Percentiles rank a stretch among this genome's conserved stretches.
phyloP scores from a whole-genome alignment of 1,140 invertebrate species.

The Polyergus mexicanus region DNA sequence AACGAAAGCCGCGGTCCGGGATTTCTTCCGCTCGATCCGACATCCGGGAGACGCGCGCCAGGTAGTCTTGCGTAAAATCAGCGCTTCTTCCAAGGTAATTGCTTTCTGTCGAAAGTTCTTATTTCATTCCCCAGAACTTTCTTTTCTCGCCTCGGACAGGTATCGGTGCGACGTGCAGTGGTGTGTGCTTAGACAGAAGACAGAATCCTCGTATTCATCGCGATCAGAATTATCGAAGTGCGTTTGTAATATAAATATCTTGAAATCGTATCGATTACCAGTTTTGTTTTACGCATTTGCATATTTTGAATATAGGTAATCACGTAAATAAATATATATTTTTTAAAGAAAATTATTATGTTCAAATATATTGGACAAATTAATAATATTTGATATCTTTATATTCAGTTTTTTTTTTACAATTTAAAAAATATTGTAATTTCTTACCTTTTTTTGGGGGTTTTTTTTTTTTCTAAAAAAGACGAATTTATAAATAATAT shows the following conservation, averaged over 20 bases:
- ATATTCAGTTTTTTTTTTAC: no score
- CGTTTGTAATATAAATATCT: background rate
- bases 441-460: no score
- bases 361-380: no score
- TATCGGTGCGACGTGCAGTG: constrained; percentile 19
- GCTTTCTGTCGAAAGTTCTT: constrained; percentile 55
- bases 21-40: constrained; percentile 25
- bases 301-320: no score
- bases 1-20: background rate
- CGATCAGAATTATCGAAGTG: background rate
- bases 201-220: background rate
- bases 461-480: background rate
- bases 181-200: constrained; percentile 6
- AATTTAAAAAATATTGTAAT: no score
- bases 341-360: constrained; percentile 26
- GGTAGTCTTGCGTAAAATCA: constrained; percentile 60
- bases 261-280: background rate
- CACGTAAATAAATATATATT: no score
- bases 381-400: no score
- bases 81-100: constrained; percentile 47
- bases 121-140: background rate
- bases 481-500: background rate
- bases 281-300: no score
- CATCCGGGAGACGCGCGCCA: constrained; percentile 34
- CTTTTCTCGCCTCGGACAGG: constrained; percentile 13